Evolutionary conservation across 37 sponge, comb jelly and placozoan genomes (phyloP).

Genomic region (Spongilla lacustris): DNA sequence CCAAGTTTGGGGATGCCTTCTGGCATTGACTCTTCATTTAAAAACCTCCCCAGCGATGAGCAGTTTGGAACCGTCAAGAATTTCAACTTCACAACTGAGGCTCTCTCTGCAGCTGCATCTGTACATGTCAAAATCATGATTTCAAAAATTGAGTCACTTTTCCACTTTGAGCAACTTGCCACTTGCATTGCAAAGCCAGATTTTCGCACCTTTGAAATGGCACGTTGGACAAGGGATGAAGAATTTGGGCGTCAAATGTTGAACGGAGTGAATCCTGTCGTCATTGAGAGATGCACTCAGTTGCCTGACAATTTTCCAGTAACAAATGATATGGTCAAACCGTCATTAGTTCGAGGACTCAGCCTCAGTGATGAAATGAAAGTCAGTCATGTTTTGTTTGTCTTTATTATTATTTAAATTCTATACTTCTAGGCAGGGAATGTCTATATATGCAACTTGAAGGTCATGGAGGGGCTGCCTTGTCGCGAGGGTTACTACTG

Average conservation of each 20-base stretch:
- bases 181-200: neutral
- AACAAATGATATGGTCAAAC: slow-evolving; percentile 47
- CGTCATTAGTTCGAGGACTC: slow-evolving; percentile 13
- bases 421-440: slow-evolving; percentile 58
- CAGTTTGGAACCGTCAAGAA: slow-evolving; percentile 28
- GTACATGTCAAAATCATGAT: neutral
- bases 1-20: slow-evolving; percentile 4
- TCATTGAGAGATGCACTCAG: slow-evolving; percentile 22
- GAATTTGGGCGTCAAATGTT: slow-evolving; percentile 74
- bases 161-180: neutral
- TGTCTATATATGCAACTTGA: slow-evolving; percentile 70
- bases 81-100: slow-evolving; percentile 5
- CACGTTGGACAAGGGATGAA: slow-evolving; percentile 52
- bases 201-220: neutral
- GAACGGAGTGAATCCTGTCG: slow-evolving; percentile 54
- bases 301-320: slow-evolving; percentile 66
- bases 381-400: slow-evolving; percentile 9
- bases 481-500: slow-evolving; percentile 33
- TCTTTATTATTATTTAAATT: neutral
- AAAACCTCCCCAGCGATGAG: slow-evolving; percentile 25
- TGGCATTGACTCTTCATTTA: neutral
- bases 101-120: neutral
- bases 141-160: neutral
- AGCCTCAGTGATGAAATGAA: slow-evolving; percentile 54
- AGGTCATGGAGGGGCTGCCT: slow-evolving; percentile 49